Evolutionary conservation across 2,797 vertebrate species (phyloP).

Genomic region (Phalanger gymnotis): DNA sequence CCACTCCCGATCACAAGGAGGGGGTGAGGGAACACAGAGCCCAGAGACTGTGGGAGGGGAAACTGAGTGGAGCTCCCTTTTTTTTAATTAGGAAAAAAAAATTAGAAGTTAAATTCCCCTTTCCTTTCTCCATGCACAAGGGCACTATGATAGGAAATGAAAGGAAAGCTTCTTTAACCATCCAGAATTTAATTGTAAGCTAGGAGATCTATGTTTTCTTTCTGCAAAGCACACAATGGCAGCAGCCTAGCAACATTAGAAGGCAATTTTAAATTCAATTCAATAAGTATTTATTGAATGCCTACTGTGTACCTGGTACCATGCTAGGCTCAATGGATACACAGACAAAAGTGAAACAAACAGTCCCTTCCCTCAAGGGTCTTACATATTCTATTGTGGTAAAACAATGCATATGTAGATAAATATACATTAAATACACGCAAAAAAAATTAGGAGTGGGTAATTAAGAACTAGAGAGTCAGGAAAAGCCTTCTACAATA

Average conservation of each 20-base stretch:
- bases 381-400: background rate
- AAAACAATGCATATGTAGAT: background rate
- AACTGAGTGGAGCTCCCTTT: background rate
- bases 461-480: background rate
- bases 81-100: background rate
- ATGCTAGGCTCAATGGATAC: background rate
- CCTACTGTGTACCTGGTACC: background rate
- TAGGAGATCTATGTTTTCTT: background rate
- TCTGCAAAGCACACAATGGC: background rate
- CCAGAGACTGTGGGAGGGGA: background rate
- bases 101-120: background rate
- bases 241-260: background rate
- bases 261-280: background rate
- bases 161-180: conserved; percentile 23
- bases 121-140: background rate
- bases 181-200: conserved; percentile 51
- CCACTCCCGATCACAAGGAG: background rate
- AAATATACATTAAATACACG: background rate
- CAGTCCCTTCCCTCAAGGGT: background rate
- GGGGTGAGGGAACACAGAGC: background rate
- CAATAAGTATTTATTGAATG: background rate
- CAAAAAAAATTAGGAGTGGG: background rate
- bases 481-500: background rate
- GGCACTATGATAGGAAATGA: conserved; percentile 40
- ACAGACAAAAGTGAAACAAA: background rate